Base-by-base conservation (phyloP, 2,113 vertebrate species). In the Nesoenas mayeri region DNA sequence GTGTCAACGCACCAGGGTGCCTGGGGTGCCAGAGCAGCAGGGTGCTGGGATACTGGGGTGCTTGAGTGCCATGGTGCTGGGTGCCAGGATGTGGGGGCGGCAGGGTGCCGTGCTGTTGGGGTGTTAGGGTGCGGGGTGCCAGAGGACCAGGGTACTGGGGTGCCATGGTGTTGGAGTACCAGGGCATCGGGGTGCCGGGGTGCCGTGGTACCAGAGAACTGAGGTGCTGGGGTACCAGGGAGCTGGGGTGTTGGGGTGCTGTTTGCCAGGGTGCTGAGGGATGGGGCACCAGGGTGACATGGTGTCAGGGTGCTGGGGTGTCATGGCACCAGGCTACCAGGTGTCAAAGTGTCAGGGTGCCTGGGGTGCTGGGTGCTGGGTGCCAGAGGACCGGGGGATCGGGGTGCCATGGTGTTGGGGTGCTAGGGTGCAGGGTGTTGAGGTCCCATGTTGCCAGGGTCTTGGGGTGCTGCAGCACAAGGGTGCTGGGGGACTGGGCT, bases 381-480 rank as follows among this genome's bases (percentile, higher is more conserved):
- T 19, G 56, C 31, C 50, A 50, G 50, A 22, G 50, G 21, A 50
- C 50, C 24, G 21, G 32, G 57, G 31, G 10, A 21, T 12, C 15
- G 21, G 21, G n/a, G 13, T 24, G 19, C 32, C 57, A 58, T 25
- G 25, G 25, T 26, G 51, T 26, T 53, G 32, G 57, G 61, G 61
- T 64, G 11, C 26, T 36, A 20, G 7, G 36, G 18, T 29, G 10
- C 2, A 0, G 11, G 25, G 6, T 4, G 1, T 3, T 47, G 44
- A 47, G 44, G 44, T 19, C 44, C 44, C 44, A 44, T 51, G 50
- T 51, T 19, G 54, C 28, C 50, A 25, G 24, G 24, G 50, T 51
- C 22, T 25, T 51, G 31, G 32, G 57, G 31, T 13, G 20, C 11
- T 21, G 19, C 12, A 20, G 12, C 13, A 11, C 32, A 19, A 58